Evolutionary conservation across 2,888 invertebrate species (phyloP).

Genomic region (Diogma glabrata): DNA sequence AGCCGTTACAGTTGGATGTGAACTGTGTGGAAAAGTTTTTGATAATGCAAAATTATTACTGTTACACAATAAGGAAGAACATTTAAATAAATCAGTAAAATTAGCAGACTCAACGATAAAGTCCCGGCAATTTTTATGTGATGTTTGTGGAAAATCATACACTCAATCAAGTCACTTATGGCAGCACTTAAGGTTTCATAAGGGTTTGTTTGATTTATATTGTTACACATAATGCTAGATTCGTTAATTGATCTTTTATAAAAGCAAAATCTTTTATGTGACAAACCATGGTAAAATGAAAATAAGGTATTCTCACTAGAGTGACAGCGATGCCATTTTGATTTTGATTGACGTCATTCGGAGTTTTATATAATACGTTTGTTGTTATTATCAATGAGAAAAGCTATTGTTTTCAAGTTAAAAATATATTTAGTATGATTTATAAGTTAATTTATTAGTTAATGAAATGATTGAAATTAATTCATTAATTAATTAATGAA

Average conservation of each 20-base stretch:
- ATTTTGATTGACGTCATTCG: no score
- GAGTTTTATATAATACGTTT: no score
- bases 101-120: constrained; percentile 26
- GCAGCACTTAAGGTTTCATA: constrained; percentile 53
- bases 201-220: constrained; percentile 38
- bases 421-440: no score
- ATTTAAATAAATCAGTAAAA: constrained; percentile 39
- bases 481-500: no score
- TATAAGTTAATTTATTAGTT: no score
- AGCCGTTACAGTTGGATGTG: constrained; percentile 28
- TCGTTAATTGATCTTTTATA: neutral
- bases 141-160: constrained; percentile 48
- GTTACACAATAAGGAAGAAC: constrained; percentile 44
- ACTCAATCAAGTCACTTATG: constrained; percentile 52
- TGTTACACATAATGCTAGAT: neutral
- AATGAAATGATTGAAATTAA: no score
- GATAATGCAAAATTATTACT: constrained; percentile 30
- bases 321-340: no score
- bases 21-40: constrained; percentile 30
- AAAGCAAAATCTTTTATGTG: neutral
- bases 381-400: no score
- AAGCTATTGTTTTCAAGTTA: no score
- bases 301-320: no score
- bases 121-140: constrained; percentile 42
- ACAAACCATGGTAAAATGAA: no score